Evolutionary conservation across 2,113 vertebrate genomes (phyloP).

Genomic region (Syngnathus floridae): DNA sequence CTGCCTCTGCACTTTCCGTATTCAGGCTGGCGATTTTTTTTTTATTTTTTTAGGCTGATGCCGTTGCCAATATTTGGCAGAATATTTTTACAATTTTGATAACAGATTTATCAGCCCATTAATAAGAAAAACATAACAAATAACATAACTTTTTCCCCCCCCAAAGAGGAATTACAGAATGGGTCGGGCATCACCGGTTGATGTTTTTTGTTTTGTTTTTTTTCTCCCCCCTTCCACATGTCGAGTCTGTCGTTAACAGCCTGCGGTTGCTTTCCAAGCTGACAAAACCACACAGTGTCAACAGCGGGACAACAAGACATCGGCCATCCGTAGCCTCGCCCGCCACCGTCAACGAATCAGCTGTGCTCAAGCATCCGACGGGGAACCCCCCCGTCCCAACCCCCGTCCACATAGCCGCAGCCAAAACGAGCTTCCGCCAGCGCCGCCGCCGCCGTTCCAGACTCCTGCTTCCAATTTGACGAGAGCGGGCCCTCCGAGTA

Average conservation of each 20-base stretch:
- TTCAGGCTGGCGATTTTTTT: neutral
- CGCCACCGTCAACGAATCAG: constrained; percentile 55
- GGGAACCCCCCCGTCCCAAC: constrained; percentile 39
- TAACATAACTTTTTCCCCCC: too few relatives aligned
- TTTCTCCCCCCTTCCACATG: too few relatives aligned
- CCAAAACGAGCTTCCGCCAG: constrained; percentile 49
- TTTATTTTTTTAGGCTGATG: too few relatives aligned
- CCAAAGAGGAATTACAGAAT: too few relatives aligned
- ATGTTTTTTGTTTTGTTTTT: too few relatives aligned
- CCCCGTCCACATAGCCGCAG: constrained; percentile 41
- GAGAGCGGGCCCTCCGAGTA: constrained; percentile 51
- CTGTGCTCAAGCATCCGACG: constrained; percentile 61
- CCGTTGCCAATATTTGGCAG: too few relatives aligned
- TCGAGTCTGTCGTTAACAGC: neutral
- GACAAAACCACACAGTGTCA: neutral
- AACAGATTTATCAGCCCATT: too few relatives aligned
- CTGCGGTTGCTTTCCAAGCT: neutral
- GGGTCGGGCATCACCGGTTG: too few relatives aligned
- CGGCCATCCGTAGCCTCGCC: constrained; percentile 50
- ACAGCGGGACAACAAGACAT: constrained; percentile 54
- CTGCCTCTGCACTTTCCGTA: neutral
- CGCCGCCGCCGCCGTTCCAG: constrained; percentile 50
- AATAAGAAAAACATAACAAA: too few relatives aligned
- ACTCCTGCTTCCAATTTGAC: constrained; percentile 68
- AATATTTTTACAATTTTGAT: too few relatives aligned